phyloP scores from a whole-genome alignment of 2,113 vertebrate genomes.

The Trogon surrucura region DNA sequence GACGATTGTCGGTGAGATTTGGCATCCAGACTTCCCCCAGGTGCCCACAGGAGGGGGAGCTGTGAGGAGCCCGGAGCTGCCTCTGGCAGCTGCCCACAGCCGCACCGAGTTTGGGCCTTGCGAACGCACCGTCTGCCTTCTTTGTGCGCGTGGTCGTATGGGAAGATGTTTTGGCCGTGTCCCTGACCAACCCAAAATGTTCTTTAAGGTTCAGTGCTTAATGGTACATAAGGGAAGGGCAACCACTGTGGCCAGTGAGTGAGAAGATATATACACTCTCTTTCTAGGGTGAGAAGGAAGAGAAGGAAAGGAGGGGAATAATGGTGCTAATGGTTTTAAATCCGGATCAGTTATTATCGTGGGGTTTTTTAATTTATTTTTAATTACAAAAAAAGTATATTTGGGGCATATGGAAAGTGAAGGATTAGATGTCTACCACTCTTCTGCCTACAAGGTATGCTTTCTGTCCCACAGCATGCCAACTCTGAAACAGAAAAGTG shows the following conservation, averaged over 20 bases:
- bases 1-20: neutral
- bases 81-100: neutral
- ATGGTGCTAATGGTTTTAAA: neutral
- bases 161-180: neutral
- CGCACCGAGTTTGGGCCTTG: neutral
- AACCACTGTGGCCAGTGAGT: neutral
- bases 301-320: neutral
- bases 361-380: neutral
- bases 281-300: neutral
- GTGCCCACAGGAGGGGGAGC: neutral
- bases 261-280: neutral
- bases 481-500: neutral
- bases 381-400: neutral
- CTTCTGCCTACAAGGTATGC: neutral
- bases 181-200: neutral
- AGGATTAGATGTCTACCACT: neutral
- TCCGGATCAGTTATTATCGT: neutral
- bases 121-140: neutral
- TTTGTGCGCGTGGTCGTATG: neutral
- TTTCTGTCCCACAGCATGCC: neutral
- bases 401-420: neutral
- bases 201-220: accelerated
- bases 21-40: neutral
- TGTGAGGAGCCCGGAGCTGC: neutral
- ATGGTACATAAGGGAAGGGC: neutral